Percentiles rank a stretch among this genome's conserved stretches.
These are phyloP conservation scores for Thripadectes ignobilis DNA, from an alignment of 2,797 vertebrate species.

Conservation along the genomic window DNA sequence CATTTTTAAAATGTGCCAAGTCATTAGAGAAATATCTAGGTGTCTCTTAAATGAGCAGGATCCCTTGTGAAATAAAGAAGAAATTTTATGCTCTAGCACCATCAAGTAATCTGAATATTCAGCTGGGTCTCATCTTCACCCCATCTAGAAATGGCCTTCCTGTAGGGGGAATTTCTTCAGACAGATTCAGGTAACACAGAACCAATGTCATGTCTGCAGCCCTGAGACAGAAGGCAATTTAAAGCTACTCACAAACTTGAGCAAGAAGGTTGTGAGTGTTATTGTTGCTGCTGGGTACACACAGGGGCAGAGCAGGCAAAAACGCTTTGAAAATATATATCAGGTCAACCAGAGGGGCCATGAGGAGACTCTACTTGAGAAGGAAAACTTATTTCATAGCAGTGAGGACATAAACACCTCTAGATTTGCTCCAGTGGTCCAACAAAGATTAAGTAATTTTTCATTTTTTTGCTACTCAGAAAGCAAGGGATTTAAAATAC, in stretches of 20 bases:
- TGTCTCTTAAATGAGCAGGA: not conserved
- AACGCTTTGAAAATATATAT: not conserved
- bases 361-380: not conserved
- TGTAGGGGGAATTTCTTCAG: not conserved
- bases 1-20: not conserved
- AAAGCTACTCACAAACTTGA: not conserved
- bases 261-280: not conserved
- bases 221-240: not conserved
- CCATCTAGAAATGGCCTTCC: not conserved
- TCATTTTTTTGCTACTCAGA: not conserved
- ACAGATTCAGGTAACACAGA: not conserved
- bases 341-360: not conserved
- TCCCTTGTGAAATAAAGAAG: not conserved
- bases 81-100: not conserved
- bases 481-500: not conserved
- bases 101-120: not conserved
- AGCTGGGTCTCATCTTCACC: not conserved
- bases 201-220: not conserved
- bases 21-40: not conserved
- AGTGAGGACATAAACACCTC: not conserved
- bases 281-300: not conserved
- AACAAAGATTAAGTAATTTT: not conserved
- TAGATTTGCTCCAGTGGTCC: not conserved
- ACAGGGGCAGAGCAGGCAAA: not conserved
- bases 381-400: not conserved